Base-by-base conservation (phyloP, 2,113 vertebrate species). In the Larimichthys polyactis region DNA sequence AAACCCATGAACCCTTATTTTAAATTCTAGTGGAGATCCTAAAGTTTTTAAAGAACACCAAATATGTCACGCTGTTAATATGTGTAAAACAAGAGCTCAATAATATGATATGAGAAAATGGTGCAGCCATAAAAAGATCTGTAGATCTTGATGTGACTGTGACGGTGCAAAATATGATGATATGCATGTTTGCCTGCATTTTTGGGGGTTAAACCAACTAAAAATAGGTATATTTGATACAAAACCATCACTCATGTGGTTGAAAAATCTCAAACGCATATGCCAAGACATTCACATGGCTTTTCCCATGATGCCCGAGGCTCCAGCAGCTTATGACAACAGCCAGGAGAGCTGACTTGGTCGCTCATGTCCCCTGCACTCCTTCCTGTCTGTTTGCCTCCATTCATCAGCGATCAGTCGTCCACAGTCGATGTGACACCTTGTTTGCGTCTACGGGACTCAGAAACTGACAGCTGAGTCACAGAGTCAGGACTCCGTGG, bases 311-410 rank as follows among this genome's bases (percentile, higher is more conserved):
- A 17, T 74, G 81, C 81, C 86, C 7, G 4, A 43, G 48, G 85
- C 59, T 43, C 6, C 4, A 29, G 63, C 78, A 78, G 72, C 72
- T 48, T 78, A 46, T 17, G 76, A 83, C 85, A 79, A 55, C 70
- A 58, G 75, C 81, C 83, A 75, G 81, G 70, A 32, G 76, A 79
- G 82, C 75, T 81, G 84, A 87, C 76, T 59, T 11, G 69, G 59
- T 43, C 32, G 36, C 48, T 29, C 40, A 0, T 5, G 8, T 80
- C 64, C 7, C 48, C 54, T 40, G 19, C 72, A 20, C 48, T 62
- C 24, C 63, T 16, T 11, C 15, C 62, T 11, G 49, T 62, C 74
- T 64, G 71, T 59, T 43, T 24, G n/a, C 58, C 68, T 75, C 24
- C 51, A 62, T 72, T 71, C 80, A 60, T 63, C 48, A 17, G 65